Base-by-base conservation (phyloP, 2,113 vertebrate genomes). In the Nothobranchius furzeri region DNA sequence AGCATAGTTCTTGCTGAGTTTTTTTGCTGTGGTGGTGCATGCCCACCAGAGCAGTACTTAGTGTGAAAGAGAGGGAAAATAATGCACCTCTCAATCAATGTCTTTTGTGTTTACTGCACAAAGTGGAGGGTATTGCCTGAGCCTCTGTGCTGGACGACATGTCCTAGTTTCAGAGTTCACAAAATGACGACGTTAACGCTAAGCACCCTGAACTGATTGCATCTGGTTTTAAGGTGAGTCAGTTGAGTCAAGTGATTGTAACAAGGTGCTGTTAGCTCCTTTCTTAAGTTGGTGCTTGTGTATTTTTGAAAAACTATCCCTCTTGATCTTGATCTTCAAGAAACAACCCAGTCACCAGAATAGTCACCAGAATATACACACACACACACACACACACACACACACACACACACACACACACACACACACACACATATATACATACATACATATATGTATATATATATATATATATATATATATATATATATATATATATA, bases 1-100 rank as follows among this genome's bases (percentile, higher is more conserved):
- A 64, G 36, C 47, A 59, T 59, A 76, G 30, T 73, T 7, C 52
- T 65, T 24, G 64, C 61, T 58, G 50, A 64, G 61, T 67, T 74
- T 37, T 40, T 73, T 53, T 42, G 40, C 40, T 53, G 55, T 55
- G 57, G 49, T 45, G 46, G 12, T 47, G 30, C 24, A 50, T 67
- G 66, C 54, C 67, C 65, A 66, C 36, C 60, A 70, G 56, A 65
- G 65, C 30, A 59, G 3, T 45, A 42, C 51, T 62, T 60, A 45
- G 20, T 74, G 48, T 58, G 30, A 30, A 30, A 30, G 30, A 30
- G 30, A 30, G 30, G 30, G 30, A 30, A 30, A 30, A 30, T 20
- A 30, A 30, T 30, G 30, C 30, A 30, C 3, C 30, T 30, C 30
- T 30, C 30, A 30, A 1, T 1, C 30, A 30, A 30, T 30, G 30